Base-by-base conservation (phyloP, 1,140 invertebrate species). In the Drosophila gunungcola region DNA sequence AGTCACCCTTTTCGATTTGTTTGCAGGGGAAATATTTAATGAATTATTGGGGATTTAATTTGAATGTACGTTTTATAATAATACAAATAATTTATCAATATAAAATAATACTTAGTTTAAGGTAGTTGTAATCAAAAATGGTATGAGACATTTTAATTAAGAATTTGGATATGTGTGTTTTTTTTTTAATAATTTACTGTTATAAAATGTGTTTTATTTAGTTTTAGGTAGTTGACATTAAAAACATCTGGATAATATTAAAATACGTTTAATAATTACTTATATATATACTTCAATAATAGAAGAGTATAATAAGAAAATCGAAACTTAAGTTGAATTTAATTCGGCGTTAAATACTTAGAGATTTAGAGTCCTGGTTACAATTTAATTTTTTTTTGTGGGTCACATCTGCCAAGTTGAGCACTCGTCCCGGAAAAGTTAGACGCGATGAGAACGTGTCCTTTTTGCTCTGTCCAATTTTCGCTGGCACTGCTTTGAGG, bases 401-500 rank as follows among this genome's bases (percentile, higher is more conserved):
- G 29, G n/a, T 10, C 29, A 4, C n/a, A 60, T 53, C 21, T n/a
- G 11, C 6, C 3, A 39, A n/a, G 11, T 39, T 41, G 9, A 16
- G 29, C 5, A 41, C 49, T 56, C 1, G 13, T 13, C 11, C 10
- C 25, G 53, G 49, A 10, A 68, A 60, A 45, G 51, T 41, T 56
- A 21, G 34, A 29, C n/a, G 13, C 48, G 21, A 21, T 25, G 32
- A 29, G n/a, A 21, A 60, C 57, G 32, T 60, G 57, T 29, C 7
- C n/a, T 11, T 6, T 53, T 13, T 10, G 12, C 34, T 7, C 12
- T 12, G 32, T 27, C 43, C 0, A 39, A 58, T 32, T 62, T 63
- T 63, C 10, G 29, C 13, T 34, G n/a, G 4, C 0, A 10, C 38
- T 34, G 51, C 34, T 58, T 38, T 48, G 56, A 12, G 56, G 46